Evolutionary conservation across 2,797 vertebrate species (phyloP).

Genomic region (Remorina albescens): DNA sequence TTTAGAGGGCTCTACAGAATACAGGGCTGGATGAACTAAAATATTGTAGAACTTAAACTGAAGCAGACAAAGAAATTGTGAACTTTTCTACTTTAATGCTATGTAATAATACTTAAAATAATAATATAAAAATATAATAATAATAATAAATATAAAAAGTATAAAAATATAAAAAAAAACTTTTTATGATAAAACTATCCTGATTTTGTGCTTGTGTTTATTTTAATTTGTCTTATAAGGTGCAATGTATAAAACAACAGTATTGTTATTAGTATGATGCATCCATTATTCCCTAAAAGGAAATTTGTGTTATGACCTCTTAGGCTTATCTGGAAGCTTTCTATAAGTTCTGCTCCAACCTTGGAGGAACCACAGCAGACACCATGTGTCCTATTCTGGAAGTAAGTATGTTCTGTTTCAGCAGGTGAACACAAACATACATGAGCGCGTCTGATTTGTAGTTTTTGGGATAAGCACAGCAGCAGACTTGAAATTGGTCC

Average conservation of each 20-base stretch:
- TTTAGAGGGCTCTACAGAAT: background rate
- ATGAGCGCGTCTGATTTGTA: background rate
- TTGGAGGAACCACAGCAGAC: constrained; percentile 96
- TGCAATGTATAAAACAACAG: no score
- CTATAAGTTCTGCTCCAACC: constrained; percentile 95
- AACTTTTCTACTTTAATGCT: no score
- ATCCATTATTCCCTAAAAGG: background rate
- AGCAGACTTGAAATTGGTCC: background rate
- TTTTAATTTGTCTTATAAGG: no score
- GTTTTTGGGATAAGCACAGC: background rate
- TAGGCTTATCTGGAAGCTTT: constrained; percentile 98
- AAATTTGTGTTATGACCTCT: constrained; percentile 8
- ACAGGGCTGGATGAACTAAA: background rate
- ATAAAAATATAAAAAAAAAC: no score
- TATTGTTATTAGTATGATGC: no score
- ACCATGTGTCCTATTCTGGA: constrained; percentile 99
- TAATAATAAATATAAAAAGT: no score
- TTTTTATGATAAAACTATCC: no score
- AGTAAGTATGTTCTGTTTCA: constrained; percentile 78
- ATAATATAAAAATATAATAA: no score
- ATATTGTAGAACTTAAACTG: no score
- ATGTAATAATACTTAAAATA: no score
- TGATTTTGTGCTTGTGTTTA: no score
- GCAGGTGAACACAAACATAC: background rate
- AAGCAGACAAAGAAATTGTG: no score